A percentile compares a stretch with the other conserved stretches of the same genome.
Conservation (phyloP, 92 coral and sea anemone species). For the Paramuricea clavata region DNA sequence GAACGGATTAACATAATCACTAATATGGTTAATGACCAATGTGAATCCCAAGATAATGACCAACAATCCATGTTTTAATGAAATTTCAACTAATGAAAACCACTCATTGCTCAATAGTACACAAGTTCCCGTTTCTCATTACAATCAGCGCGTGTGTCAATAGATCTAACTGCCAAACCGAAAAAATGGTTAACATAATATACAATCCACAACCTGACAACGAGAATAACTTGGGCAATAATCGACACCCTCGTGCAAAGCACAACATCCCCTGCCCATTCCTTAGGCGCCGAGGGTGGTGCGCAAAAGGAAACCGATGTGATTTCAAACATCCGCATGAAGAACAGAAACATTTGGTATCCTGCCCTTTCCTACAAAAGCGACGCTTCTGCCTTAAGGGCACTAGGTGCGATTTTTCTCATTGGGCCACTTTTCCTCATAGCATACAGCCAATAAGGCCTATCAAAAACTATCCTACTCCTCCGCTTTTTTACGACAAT, state of each 20-base stretch:
- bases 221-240: background rate
- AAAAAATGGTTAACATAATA: background rate
- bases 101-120: background rate
- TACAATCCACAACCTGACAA: background rate
- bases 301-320: slow-evolving; percentile 39
- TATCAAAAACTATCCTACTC: background rate
- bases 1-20: no score
- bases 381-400: slow-evolving; percentile 38
- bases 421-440: background rate
- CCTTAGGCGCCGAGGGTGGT: slow-evolving; percentile 48
- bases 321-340: slow-evolving; percentile 35
- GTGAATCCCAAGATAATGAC: background rate
- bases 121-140: background rate
- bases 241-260: slow-evolving; percentile 1
- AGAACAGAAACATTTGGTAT: slow-evolving; percentile 30
- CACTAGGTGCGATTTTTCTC: slow-evolving; percentile 35
- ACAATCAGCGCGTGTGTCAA: background rate
- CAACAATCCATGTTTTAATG: background rate
- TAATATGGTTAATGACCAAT: no score
- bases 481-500: background rate
- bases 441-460: background rate
- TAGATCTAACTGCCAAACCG: background rate
- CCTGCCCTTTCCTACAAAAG: slow-evolving; percentile 48
- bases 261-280: slow-evolving; percentile 33
- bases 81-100: background rate